Evolutionary conservation across 2,113 vertebrate species (phyloP).

Genomic region (Panthera leo): DNA sequence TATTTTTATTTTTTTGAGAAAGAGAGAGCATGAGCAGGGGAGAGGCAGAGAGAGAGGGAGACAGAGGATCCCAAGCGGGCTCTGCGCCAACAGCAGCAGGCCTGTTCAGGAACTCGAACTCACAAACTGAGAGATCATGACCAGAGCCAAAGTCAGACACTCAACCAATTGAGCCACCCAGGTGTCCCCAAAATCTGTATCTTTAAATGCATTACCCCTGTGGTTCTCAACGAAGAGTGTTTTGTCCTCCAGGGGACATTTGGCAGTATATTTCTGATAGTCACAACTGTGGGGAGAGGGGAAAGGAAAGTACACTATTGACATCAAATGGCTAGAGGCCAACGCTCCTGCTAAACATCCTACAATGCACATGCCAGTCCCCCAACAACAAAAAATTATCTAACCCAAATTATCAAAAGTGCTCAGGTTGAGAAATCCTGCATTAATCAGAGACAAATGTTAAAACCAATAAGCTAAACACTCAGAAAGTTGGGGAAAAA

Average conservation of each 20-base stretch:
- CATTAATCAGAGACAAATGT: background rate
- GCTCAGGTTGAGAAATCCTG: background rate
- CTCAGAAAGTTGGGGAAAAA: background rate
- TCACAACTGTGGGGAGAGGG: background rate
- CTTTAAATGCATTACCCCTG: background rate
- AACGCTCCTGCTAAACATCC: background rate
- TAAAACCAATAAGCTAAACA: background rate
- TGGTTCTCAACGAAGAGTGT: background rate
- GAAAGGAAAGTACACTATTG: background rate
- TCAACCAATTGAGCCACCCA: no score
- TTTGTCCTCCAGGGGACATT: background rate
- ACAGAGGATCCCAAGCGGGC: no score
- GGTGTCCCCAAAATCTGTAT: background rate
- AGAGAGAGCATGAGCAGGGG: no score
- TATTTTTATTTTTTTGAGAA: no score
- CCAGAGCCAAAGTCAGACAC: no score
- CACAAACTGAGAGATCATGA: no score
- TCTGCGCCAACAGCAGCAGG: no score
- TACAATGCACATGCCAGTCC: background rate
- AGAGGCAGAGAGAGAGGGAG: no score
- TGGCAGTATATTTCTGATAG: background rate
- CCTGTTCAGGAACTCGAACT: no score
- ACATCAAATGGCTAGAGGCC: background rate
- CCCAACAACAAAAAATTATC: background rate
- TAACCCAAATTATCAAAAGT: background rate